Evolutionary conservation across 2,113 vertebrate species (phyloP).

Genomic region (Muscicapa adusta): DNA sequence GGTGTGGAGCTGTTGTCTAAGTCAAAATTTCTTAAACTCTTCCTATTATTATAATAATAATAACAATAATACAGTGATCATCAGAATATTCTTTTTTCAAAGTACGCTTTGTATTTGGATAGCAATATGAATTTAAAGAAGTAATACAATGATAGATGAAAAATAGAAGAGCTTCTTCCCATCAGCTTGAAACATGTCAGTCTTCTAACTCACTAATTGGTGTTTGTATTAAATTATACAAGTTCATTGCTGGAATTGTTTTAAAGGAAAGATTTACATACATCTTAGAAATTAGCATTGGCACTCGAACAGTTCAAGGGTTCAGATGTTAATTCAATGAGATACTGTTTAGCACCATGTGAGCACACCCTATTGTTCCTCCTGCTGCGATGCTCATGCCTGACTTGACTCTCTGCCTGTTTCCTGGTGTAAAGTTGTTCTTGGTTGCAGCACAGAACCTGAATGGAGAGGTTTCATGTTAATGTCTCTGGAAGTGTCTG

Average conservation of each 20-base stretch:
- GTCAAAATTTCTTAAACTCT: neutral
- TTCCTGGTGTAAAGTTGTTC: neutral
- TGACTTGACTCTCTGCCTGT: neutral
- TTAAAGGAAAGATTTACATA: neutral
- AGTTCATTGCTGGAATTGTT: neutral
- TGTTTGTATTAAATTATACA: neutral
- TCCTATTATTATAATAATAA: neutral
- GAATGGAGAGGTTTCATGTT: neutral
- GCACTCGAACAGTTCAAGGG: neutral
- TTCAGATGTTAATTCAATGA: neutral
- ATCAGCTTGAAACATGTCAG: neutral
- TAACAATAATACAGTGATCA: neutral
- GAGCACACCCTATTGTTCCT: neutral
- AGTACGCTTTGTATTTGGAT: neutral
- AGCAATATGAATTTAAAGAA: neutral
- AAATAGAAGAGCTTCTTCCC: neutral
- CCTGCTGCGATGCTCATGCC: neutral
- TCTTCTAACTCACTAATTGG: slow-evolving; percentile 46
- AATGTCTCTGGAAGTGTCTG: neutral
- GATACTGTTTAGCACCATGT: neutral
- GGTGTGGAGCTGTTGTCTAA: neutral
- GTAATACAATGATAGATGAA: neutral
- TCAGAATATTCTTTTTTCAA: neutral
- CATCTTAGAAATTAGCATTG: neutral
- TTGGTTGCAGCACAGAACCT: neutral